Percentiles rank a stretch among this genome's conserved stretches.
Evolutionary conservation across 2,113 vertebrate genomes (phyloP).

Genomic region (Plestiodon gilberti): DNA sequence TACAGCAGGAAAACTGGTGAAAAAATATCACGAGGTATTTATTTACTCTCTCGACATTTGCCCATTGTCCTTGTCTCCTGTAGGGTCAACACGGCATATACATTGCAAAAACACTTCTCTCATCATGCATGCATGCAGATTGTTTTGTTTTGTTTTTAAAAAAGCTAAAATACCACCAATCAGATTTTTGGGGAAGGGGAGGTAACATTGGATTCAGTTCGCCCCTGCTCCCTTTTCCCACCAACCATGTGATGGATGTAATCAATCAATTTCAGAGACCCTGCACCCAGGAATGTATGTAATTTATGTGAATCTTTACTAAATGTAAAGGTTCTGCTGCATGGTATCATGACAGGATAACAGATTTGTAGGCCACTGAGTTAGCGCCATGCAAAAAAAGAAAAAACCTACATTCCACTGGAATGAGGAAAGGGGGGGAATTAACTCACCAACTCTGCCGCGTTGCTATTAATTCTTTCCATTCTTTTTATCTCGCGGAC

Average conservation of each 20-base stretch:
- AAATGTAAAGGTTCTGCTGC: background rate
- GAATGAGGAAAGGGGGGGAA: slow-evolving; percentile 23
- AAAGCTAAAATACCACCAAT: background rate
- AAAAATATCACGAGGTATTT: slow-evolving; percentile 92
- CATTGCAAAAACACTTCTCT: background rate
- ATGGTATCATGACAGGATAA: background rate
- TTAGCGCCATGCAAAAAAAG: background rate
- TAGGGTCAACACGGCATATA: background rate
- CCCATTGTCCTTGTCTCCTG: background rate
- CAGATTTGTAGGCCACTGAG: background rate
- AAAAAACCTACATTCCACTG: background rate
- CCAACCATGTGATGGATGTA: background rate
- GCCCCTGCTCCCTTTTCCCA: background rate
- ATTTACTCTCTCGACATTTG: background rate
- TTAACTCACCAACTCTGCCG: background rate
- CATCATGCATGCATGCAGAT: background rate
- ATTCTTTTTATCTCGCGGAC: slow-evolving; percentile 38
- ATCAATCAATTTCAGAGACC: background rate
- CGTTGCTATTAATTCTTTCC: slow-evolving; percentile 42
- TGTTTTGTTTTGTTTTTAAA: too few species aligned
- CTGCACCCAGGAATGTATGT: background rate
- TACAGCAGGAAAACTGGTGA: slow-evolving; percentile 83
- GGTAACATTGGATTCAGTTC: background rate
- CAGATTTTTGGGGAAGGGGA: too few species aligned
- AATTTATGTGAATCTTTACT: background rate